Conservation (phyloP, 2,888 invertebrate genomes). For the Nowickia ferox region DNA sequence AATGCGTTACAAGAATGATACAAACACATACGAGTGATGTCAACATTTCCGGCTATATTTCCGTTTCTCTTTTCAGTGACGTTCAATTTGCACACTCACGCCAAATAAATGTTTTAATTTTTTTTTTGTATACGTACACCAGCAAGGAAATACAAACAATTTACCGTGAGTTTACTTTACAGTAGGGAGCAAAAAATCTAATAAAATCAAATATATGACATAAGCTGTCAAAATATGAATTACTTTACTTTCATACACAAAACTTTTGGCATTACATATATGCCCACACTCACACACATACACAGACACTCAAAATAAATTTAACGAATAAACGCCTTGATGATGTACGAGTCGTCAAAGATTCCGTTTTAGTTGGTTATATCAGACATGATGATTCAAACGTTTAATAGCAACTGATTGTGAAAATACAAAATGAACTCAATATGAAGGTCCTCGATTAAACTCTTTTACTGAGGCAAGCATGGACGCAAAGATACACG, state of each 20-base stretch:
- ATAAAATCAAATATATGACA: slow-evolving; percentile 55
- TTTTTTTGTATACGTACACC: background rate
- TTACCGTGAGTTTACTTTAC: background rate
- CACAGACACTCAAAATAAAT: background rate
- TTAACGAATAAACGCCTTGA: slow-evolving; percentile 12
- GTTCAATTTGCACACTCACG: slow-evolving; percentile 42
- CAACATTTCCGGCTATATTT: slow-evolving; percentile 77
- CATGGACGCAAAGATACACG: slow-evolving; percentile 14
- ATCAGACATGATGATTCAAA: slow-evolving; percentile 59
- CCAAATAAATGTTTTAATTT: slow-evolving; percentile 24
- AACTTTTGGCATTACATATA: background rate
- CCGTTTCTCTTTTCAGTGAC: slow-evolving; percentile 63
- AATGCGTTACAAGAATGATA: slow-evolving; percentile 51
- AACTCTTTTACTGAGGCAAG: slow-evolving; percentile 42
- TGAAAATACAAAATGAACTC: slow-evolving; percentile 60
- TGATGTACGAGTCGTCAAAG: background rate
- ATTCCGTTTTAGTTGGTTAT: slow-evolving; percentile 33
- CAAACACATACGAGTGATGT: slow-evolving; percentile 68
- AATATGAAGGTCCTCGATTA: slow-evolving; percentile 62
- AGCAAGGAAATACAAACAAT: slow-evolving; percentile 13
- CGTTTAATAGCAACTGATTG: slow-evolving; percentile 60
- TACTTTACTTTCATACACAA: slow-evolving; percentile 8
- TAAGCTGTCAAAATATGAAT: slow-evolving; percentile 33
- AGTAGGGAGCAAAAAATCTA: background rate
- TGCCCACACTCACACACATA: background rate